Percentiles rank a stretch among this genome's conserved stretches.
phyloP scores from a whole-genome alignment of 2,888 invertebrate species.

The Sarcophaga rosellei region DNA sequence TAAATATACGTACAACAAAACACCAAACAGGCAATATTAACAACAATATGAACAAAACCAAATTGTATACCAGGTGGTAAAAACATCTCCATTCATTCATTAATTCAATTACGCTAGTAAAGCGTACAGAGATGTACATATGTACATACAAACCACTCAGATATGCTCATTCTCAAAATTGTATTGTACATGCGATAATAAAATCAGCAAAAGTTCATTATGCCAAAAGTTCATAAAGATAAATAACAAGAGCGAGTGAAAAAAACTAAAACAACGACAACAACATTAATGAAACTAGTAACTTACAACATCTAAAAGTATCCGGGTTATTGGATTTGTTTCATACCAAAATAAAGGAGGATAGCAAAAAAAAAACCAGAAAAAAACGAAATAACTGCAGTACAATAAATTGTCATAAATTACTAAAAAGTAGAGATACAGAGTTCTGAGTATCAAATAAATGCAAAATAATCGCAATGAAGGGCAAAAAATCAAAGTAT shows the following conservation, averaged over 20 bases:
- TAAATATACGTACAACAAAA: conserved; percentile 1
- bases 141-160: not conserved
- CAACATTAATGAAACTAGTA: not conserved
- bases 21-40: conserved; percentile 2
- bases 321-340: conserved; percentile 32
- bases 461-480: conserved; percentile 10
- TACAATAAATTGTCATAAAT: conserved; percentile 33
- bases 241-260: conserved; percentile 13
- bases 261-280: not conserved
- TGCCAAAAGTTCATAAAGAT: conserved; percentile 32
- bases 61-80: not conserved
- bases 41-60: not conserved
- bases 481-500: not conserved
- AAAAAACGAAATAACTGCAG: not conserved
- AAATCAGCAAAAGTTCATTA: conserved; percentile 10
- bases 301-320: conserved; percentile 5
- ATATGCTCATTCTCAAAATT: conserved; percentile 25
- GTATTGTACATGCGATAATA: not conserved
- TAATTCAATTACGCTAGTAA: not conserved
- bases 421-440: not conserved
- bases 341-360: not conserved
- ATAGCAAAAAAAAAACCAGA: not conserved
- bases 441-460: conserved; percentile 13
- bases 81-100: no score
- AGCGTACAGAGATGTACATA: not conserved